phyloP scores from a whole-genome alignment of 1,140 invertebrate genomes.

The Venturia canescens region DNA sequence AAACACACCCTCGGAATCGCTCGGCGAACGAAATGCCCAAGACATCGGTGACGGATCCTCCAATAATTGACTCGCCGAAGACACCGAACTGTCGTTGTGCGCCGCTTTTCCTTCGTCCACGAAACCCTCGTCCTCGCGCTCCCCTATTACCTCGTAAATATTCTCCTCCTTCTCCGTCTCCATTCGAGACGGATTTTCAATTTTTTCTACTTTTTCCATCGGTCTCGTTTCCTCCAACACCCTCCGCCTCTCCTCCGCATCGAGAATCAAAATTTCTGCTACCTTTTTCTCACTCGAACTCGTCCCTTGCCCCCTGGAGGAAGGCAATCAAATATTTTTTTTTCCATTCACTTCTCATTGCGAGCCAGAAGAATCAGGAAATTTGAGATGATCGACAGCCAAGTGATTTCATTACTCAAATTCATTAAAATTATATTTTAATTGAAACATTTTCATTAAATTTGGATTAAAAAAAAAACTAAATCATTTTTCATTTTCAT shows the following conservation, averaged over 20 bases:
- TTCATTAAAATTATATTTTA: too few relatives aligned
- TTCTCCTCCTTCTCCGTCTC: conserved; percentile 48
- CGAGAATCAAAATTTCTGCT: conserved; percentile 68
- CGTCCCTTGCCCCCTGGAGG: conserved; percentile 63
- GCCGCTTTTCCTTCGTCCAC: conserved; percentile 46
- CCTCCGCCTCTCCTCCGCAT: conserved; percentile 65
- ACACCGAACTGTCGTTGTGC: conserved; percentile 73
- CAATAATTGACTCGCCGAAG: conserved; percentile 73
- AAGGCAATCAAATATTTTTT: not conserved
- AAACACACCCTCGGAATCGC: conserved; percentile 72
- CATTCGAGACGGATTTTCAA: conserved; percentile 16
- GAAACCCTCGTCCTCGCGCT: conserved; percentile 40
- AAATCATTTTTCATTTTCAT: too few relatives aligned
- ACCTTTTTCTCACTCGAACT: conserved; percentile 66
- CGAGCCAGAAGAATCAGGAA: too few relatives aligned
- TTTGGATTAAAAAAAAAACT: not conserved
- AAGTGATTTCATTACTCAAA: too few relatives aligned
- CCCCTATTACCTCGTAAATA: conserved; percentile 66
- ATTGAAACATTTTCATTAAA: too few relatives aligned
- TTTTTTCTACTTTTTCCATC: conserved; percentile 17
- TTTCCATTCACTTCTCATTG: not conserved
- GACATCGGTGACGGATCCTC: conserved; percentile 74
- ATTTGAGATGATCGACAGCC: too few relatives aligned
- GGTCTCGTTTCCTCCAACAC: conserved; percentile 53
- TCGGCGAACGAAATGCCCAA: conserved; percentile 70